phyloP scores from a whole-genome alignment of 2,797 vertebrate genomes.

The Muscicapa comitata region DNA sequence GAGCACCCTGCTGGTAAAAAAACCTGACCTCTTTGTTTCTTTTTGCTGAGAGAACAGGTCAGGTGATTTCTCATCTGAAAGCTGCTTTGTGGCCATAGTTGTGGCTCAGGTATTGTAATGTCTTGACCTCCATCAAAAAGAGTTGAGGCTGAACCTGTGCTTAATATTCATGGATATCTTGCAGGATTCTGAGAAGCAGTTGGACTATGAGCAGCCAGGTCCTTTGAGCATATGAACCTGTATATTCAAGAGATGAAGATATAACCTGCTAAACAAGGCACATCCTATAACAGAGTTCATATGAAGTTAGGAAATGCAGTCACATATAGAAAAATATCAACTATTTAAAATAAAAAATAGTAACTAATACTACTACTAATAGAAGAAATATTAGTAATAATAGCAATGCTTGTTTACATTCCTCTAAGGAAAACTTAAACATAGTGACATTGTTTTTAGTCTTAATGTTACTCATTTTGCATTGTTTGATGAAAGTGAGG shows the following conservation, averaged over 20 bases:
- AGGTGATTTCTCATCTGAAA: neutral
- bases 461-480: neutral
- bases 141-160: neutral
- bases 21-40: neutral
- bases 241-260: neutral
- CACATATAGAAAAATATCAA: neutral
- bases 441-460: neutral
- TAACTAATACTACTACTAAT: neutral
- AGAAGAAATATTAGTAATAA: accelerated
- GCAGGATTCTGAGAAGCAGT: neutral
- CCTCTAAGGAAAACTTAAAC: neutral
- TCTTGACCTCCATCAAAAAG: neutral
- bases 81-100: neutral
- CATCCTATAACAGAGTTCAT: neutral
- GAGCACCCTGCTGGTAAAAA: neutral
- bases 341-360: neutral
- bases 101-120: neutral
- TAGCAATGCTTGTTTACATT: neutral
- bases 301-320: neutral
- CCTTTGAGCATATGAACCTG: accelerated
- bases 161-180: neutral
- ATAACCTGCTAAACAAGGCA: neutral
- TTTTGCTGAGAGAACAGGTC: neutral
- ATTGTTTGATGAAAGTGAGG: neutral
- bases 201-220: neutral